Evolutionary conservation across 2,888 invertebrate species (phyloP).

Genomic region (Chrysopilus asiliformis): DNA sequence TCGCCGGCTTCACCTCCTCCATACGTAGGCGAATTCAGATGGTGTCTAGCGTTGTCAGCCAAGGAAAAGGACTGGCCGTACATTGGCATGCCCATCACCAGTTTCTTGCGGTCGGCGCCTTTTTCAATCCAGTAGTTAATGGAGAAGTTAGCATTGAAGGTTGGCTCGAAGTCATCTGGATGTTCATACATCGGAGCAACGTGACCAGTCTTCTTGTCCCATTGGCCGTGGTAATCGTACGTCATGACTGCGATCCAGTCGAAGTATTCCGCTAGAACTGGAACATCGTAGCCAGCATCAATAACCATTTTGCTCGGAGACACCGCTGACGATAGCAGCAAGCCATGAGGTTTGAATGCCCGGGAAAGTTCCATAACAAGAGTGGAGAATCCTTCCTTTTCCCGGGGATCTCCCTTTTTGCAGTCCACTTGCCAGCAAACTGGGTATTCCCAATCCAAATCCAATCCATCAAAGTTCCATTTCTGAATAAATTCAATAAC

Average conservation of each 20-base stretch:
- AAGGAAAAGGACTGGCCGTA: conserved; percentile 82
- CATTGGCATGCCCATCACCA: conserved; percentile 77
- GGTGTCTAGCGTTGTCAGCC: conserved; percentile 48
- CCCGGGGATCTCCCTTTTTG: conserved; percentile 64
- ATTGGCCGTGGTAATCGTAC: conserved; percentile 84
- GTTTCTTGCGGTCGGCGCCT: conserved; percentile 64
- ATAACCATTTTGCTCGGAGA: conserved; percentile 74
- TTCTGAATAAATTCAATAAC: conserved; percentile 64
- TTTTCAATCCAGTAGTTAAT: conserved; percentile 74
- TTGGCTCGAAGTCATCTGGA: conserved; percentile 56
- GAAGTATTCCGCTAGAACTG: conserved; percentile 56
- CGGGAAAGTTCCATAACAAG: conserved; percentile 60
- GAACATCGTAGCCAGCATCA: conserved; percentile 73
- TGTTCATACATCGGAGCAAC: conserved; percentile 75
- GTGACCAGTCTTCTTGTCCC: conserved; percentile 84
- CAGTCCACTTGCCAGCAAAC: conserved; percentile 85
- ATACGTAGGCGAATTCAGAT: conserved; percentile 63
- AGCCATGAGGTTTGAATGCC: conserved; percentile 56
- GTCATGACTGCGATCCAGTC: conserved; percentile 89
- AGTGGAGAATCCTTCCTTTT: conserved; percentile 63
- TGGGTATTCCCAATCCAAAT: conserved; percentile 91
- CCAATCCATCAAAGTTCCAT: conserved; percentile 78
- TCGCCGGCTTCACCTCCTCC: conserved; percentile 85
- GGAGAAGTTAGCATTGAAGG: conserved; percentile 76
- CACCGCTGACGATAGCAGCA: conserved; percentile 68